Evolutionary conservation across 2,888 invertebrate genomes (phyloP).

Genomic region (Cistogaster globosa): DNA sequence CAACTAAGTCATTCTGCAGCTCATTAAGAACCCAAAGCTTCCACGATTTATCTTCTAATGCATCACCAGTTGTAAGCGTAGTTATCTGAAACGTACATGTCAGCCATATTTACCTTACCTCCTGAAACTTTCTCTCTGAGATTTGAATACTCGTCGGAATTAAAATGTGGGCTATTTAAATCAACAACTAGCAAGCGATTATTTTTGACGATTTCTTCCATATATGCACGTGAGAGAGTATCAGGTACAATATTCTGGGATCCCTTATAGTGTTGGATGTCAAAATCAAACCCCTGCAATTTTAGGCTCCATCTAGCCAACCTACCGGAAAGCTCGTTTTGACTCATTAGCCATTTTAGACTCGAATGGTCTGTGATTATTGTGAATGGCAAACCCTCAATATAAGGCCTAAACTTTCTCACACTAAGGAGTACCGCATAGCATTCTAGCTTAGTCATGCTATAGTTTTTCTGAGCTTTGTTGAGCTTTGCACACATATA

Average conservation of each 20-base stretch:
- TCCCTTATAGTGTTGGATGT: slow-evolving; percentile 46
- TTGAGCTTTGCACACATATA: slow-evolving; percentile 6
- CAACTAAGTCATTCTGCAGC: neutral
- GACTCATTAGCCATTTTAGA: slow-evolving; percentile 33
- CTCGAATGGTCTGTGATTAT: slow-evolving; percentile 26
- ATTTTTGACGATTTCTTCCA: neutral
- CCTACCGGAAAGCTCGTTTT: neutral
- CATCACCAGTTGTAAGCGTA: neutral
- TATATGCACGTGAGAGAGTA: slow-evolving; percentile 32
- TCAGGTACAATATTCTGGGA: slow-evolving; percentile 53
- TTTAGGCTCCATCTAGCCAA: slow-evolving; percentile 47
- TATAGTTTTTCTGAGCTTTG: slow-evolving; percentile 6
- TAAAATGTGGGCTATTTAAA: neutral
- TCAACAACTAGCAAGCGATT: neutral
- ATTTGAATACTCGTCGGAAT: neutral
- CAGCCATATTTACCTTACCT: neutral
- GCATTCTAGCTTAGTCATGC: slow-evolving; percentile 2
- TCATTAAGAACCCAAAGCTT: slow-evolving; percentile 28
- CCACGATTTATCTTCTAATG: neutral
- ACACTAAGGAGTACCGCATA: neutral
- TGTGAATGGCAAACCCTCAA: slow-evolving; percentile 16
- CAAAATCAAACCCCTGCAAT: slow-evolving; percentile 39
- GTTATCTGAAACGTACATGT: neutral
- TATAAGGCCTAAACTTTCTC: slow-evolving; percentile 14
- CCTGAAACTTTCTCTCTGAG: neutral